phyloP scores from a whole-genome alignment of 2,888 invertebrate species.

The Bruchidius siliquastri region DNA sequence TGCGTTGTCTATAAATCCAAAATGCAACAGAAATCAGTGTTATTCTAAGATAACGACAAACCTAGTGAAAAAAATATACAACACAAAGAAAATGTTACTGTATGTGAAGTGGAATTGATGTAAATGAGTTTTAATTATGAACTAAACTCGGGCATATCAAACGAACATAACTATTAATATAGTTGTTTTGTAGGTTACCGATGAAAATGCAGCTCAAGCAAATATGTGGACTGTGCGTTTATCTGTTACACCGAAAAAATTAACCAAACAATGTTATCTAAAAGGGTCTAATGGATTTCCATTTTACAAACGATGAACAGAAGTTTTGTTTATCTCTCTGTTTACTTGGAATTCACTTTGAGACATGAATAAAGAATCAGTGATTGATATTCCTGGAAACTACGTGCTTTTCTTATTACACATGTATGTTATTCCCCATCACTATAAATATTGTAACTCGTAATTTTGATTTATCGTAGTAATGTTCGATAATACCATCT shows the following conservation, averaged over 20 bases:
- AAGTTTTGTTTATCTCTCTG: not conserved
- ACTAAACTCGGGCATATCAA: not conserved
- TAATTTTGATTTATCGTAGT: not conserved
- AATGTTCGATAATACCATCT: not conserved
- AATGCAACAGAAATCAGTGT: too few species aligned
- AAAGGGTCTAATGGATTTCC: not conserved
- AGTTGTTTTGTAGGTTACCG: not conserved
- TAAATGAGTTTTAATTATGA: not conserved
- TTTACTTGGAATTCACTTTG: not conserved
- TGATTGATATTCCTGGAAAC: not conserved
- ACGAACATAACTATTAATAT: not conserved
- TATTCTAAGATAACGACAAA: too few species aligned
- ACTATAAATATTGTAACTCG: not conserved
- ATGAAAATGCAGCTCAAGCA: not conserved
- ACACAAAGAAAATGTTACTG: too few species aligned
- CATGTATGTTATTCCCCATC: too few species aligned
- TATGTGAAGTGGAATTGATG: too few species aligned
- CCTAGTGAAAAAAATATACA: too few species aligned
- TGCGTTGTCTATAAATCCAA: too few species aligned
- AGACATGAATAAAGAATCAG: not conserved
- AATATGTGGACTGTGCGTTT: not conserved
- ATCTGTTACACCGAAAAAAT: not conserved
- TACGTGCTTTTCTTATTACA: not conserved
- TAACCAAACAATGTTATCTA: not conserved
- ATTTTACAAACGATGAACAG: not conserved